Percentiles rank a stretch among this genome's conserved stretches.
phyloP scores from a whole-genome alignment of 2,888 invertebrate species.

The Zele albiditarsus region DNA sequence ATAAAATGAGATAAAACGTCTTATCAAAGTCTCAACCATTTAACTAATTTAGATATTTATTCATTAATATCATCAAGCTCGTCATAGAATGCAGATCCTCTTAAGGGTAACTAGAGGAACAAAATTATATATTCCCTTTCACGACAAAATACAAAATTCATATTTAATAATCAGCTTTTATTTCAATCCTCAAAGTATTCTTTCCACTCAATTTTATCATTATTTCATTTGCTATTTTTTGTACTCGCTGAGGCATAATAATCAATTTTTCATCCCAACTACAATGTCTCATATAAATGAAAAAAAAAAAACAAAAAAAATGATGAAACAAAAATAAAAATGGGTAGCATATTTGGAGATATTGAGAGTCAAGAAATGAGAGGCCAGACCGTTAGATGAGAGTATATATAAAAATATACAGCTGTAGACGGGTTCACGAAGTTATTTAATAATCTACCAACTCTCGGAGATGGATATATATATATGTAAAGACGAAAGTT shows the following conservation, averaged over 20 bases:
- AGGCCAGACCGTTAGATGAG: slow-evolving; percentile 1
- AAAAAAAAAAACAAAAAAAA: background rate
- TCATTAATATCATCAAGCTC: background rate
- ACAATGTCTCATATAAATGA: background rate
- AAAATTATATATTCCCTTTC: background rate
- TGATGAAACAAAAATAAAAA: background rate
- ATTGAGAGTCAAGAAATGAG: slow-evolving; percentile 1
- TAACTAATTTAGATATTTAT: background rate
- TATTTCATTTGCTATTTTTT: background rate
- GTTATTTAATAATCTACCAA: slow-evolving; percentile 53
- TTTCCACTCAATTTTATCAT: background rate
- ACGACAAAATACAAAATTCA: background rate
- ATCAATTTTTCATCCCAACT: background rate
- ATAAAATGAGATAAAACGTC: too few relatives aligned
- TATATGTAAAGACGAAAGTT: slow-evolving; percentile 33
- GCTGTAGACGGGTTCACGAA: slow-evolving; percentile 48
- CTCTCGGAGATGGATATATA: slow-evolving; percentile 34
- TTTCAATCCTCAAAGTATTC: background rate
- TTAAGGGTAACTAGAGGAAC: background rate
- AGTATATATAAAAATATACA: slow-evolving; percentile 47
- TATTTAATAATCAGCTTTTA: background rate
- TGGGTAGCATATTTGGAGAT: slow-evolving; percentile 18
- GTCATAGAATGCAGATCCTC: background rate
- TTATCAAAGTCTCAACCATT: too few relatives aligned
- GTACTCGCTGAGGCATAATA: background rate